A percentile compares a stretch with the other conserved stretches of the same genome.
phyloP scores from a whole-genome alignment of 2,113 vertebrate species.

The Alethe diademata region DNA sequence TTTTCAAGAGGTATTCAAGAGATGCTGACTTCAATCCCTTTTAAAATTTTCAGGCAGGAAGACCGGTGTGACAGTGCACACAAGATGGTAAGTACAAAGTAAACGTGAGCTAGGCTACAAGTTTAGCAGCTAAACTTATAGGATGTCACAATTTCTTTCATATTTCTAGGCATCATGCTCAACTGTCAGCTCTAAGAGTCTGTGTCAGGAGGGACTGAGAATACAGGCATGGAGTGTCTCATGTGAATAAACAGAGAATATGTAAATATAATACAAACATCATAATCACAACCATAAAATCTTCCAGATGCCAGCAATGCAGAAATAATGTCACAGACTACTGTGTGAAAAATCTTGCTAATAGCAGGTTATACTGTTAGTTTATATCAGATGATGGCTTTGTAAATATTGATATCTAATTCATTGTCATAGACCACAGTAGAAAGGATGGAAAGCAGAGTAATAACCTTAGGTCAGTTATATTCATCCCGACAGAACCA shows the following conservation, averaged over 20 bases:
- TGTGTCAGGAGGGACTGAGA: background rate
- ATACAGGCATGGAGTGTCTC: background rate
- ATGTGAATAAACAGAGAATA: background rate
- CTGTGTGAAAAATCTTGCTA: background rate
- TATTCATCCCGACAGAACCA: background rate
- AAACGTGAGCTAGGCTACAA: background rate
- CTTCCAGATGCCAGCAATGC: constrained; percentile 7
- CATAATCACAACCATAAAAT: background rate
- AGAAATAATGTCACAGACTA: constrained; percentile 14
- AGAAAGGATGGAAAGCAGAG: background rate
- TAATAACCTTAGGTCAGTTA: background rate
- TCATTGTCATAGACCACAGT: background rate
- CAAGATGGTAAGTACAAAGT: background rate
- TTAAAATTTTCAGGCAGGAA: background rate
- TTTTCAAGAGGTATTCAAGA: background rate
- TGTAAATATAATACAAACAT: background rate
- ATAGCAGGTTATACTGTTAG: background rate
- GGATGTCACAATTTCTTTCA: background rate
- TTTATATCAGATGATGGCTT: background rate
- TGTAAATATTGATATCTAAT: background rate
- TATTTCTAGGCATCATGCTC: background rate
- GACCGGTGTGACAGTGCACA: background rate
- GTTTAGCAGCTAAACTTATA: background rate
- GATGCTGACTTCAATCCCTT: background rate
- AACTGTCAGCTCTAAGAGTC: background rate